Conservation (phyloP, 2,888 invertebrate species). For the Romanomermis culicivorax region DNA sequence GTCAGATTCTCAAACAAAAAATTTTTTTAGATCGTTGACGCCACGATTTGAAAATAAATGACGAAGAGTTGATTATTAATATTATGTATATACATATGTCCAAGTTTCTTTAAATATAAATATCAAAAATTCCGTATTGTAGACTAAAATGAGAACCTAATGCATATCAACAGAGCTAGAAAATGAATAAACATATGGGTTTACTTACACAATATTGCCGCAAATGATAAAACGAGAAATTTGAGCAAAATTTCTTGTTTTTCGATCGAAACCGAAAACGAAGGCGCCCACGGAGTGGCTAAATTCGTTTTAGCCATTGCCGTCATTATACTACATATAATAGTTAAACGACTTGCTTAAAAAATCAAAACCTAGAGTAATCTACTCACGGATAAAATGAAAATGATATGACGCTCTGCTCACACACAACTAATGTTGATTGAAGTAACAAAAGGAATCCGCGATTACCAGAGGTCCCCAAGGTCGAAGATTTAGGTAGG, state of each 20-base stretch:
- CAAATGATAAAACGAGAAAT: slow-evolving; percentile 65
- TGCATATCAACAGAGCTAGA: too few species aligned
- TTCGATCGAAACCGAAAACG: slow-evolving; percentile 36
- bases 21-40: slow-evolving; percentile 2
- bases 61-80: background rate
- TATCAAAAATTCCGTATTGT: too few species aligned
- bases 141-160: too few species aligned
- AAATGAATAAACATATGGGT: background rate
- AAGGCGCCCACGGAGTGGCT: background rate
- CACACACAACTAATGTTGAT: too few species aligned
- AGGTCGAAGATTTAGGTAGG: too few species aligned
- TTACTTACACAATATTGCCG: slow-evolving; percentile 70
- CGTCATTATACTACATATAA: too few species aligned
- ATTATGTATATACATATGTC: slow-evolving; percentile 8
- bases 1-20: slow-evolving; percentile 26
- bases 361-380: background rate
- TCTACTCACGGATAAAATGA: background rate
- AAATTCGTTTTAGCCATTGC: background rate
- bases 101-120: too few species aligned
- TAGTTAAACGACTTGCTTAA: too few species aligned
- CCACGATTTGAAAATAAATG: background rate
- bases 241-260: slow-evolving; percentile 64
- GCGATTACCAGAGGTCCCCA: too few species aligned
- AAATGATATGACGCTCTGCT: too few species aligned
- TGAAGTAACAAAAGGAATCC: too few species aligned